Percentiles rank a stretch among this genome's conserved stretches.
Evolutionary conservation across 2,113 vertebrate species (phyloP).

Genomic region (Pelecanus crispus): DNA sequence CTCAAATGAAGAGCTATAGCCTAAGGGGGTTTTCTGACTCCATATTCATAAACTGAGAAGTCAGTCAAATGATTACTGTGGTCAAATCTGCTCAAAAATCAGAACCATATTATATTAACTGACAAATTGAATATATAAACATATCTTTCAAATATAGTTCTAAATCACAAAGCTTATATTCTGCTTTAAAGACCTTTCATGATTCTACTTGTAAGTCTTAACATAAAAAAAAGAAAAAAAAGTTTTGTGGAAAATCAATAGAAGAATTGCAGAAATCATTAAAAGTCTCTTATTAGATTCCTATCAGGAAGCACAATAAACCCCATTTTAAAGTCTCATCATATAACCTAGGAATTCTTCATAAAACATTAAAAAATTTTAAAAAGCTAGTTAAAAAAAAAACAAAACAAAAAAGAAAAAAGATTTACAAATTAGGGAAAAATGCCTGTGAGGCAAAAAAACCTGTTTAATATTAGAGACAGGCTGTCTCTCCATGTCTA

Average conservation of each 20-base stretch:
- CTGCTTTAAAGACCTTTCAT: background rate
- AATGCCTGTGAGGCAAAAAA: background rate
- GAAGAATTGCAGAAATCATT: background rate
- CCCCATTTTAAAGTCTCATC: background rate
- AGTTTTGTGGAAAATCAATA: background rate
- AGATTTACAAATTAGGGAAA: background rate
- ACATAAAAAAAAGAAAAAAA: background rate
- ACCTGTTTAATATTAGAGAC: rapidly evolving
- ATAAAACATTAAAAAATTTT: background rate
- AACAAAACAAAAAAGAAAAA: background rate
- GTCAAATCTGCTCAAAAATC: conserved; percentile 20
- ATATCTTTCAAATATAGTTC: background rate
- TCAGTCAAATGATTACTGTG: background rate
- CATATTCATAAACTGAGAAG: background rate
- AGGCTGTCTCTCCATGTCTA: background rate
- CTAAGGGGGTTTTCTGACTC: background rate
- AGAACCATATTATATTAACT: background rate
- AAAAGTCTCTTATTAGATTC: background rate
- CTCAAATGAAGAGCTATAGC: background rate
- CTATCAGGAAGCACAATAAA: background rate
- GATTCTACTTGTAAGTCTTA: background rate
- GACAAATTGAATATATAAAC: background rate
- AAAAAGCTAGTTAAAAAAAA: background rate
- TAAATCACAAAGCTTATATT: background rate
- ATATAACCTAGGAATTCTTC: background rate